Conservation (phyloP, 2,113 vertebrate genomes). For the Pholis gunnellus region DNA sequence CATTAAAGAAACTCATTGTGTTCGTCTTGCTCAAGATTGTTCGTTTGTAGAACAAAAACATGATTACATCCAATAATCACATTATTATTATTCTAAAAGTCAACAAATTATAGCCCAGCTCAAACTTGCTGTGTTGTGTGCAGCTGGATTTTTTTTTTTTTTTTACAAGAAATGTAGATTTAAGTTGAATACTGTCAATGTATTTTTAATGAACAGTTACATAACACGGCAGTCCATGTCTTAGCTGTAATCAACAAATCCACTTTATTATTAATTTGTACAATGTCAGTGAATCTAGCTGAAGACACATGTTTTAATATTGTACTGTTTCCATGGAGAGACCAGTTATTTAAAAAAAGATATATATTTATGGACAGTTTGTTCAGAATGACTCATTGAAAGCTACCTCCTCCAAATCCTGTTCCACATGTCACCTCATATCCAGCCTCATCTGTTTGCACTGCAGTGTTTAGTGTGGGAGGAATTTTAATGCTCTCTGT, state of each 20-base stretch:
- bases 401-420: conserved; percentile 39
- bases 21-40: not conserved
- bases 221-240: not conserved
- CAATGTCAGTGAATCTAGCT: not conserved
- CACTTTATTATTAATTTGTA: not conserved
- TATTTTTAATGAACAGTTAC: not conserved
- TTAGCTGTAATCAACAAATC: not conserved
- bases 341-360: not conserved
- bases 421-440: conserved; percentile 52
- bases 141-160: not conserved
- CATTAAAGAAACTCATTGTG: not conserved
- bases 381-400: conserved; percentile 26
- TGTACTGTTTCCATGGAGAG: not conserved
- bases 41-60: not conserved
- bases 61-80: not conserved
- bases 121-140: not conserved
- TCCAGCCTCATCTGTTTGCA: conserved; percentile 57
- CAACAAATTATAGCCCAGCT: not conserved
- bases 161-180: not conserved
- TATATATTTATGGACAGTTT: conserved; percentile 4
- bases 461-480: conserved; percentile 63
- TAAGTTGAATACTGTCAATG: not conserved
- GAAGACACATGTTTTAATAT: not conserved
- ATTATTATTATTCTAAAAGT: not conserved
- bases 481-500: conserved; percentile 85